Evolutionary conservation across 2,113 vertebrate genomes (phyloP).

Genomic region (Oreocharis arfaki): DNA sequence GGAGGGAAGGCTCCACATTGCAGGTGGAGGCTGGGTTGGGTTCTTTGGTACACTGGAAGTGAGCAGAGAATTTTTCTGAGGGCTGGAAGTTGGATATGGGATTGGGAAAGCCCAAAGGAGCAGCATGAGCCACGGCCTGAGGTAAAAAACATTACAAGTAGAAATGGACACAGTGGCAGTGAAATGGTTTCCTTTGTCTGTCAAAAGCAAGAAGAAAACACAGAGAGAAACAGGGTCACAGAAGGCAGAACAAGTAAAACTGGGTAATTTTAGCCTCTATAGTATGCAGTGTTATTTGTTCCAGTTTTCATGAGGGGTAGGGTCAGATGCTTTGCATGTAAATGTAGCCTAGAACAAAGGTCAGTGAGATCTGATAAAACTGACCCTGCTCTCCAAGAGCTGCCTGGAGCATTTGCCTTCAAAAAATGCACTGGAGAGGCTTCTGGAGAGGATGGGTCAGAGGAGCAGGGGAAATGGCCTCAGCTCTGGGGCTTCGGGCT

Average conservation of each 20-base stretch:
- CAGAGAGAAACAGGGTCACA: background rate
- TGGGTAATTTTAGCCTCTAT: background rate
- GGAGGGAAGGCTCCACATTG: rapidly evolving
- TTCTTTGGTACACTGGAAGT: rapidly evolving
- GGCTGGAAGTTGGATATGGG: background rate
- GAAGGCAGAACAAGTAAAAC: background rate
- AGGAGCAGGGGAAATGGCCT: background rate
- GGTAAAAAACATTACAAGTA: background rate
- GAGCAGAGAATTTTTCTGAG: background rate
- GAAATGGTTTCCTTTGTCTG: background rate
- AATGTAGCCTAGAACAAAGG: background rate
- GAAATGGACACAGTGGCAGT: background rate
- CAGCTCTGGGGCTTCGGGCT: background rate
- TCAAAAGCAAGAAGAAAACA: background rate
- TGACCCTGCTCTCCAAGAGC: background rate
- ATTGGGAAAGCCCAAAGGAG: background rate
- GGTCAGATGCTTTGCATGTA: background rate
- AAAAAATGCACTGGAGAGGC: background rate
- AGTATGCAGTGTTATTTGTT: background rate
- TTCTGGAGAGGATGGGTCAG: background rate
- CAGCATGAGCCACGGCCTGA: background rate
- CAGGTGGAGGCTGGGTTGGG: background rate
- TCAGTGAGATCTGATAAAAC: background rate
- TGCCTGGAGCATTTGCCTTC: background rate
- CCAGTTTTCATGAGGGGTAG: background rate